A percentile compares a stretch with the other conserved stretches of the same genome.
phyloP scores from a whole-genome alignment of 2,113 vertebrate species.

The Acrocephalus kingi region DNA sequence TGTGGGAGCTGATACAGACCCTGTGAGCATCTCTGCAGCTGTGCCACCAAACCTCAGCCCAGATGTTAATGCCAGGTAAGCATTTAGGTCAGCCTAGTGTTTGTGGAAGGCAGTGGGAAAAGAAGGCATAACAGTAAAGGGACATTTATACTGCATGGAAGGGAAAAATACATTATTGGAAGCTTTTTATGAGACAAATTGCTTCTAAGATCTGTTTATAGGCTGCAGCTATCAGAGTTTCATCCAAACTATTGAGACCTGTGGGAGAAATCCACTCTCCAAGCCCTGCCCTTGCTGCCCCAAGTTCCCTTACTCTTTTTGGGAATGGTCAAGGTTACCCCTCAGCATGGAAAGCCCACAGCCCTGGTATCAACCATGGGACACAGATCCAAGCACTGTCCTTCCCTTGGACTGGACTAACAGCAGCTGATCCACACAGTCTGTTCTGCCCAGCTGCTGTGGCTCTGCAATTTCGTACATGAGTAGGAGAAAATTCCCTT shows the following conservation, averaged over 20 bases:
- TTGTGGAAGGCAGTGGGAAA: background rate
- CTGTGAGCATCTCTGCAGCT: background rate
- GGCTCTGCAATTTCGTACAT: background rate
- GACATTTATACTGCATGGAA: background rate
- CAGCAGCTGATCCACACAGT: background rate
- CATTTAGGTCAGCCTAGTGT: background rate
- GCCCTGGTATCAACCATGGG: background rate
- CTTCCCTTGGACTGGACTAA: background rate
- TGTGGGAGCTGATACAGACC: background rate
- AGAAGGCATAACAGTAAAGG: background rate
- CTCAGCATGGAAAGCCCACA: background rate
- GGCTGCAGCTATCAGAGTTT: background rate
- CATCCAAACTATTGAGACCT: background rate
- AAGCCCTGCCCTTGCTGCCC: background rate
- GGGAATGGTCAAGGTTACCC: background rate
- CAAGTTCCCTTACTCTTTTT: background rate
- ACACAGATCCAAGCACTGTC: background rate
- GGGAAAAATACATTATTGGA: background rate
- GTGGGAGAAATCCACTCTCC: background rate
- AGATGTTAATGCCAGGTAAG: background rate
- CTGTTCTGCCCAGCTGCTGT: background rate
- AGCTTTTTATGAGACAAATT: background rate
- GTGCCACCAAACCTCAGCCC: background rate
- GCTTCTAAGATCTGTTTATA: background rate
- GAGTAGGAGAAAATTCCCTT: background rate